Evolutionary conservation across 1,140 invertebrate species (phyloP).

Genomic region (Pachyrhynchus sulphureomaculatus): DNA sequence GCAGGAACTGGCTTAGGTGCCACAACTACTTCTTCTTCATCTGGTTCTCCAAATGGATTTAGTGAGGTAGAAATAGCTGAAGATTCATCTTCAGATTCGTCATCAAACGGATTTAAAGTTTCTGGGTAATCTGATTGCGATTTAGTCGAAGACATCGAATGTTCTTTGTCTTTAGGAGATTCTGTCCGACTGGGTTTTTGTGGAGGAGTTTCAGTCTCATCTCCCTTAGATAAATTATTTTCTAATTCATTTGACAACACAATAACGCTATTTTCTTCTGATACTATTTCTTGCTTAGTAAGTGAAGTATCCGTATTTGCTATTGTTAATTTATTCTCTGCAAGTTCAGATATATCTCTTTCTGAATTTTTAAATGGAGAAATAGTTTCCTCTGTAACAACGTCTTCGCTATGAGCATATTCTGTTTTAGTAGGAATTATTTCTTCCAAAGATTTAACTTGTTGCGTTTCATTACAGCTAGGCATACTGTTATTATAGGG

Average conservation of each 20-base stretch:
- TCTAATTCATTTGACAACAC: not conserved
- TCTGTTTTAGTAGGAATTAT: too few species aligned
- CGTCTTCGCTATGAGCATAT: too few species aligned
- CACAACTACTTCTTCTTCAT: conserved; percentile 56
- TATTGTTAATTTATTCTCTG: too few species aligned
- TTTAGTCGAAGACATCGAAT: not conserved
- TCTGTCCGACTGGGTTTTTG: not conserved
- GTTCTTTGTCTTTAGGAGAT: not conserved
- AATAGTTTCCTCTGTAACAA: too few species aligned
- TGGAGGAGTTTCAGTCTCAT: not conserved
- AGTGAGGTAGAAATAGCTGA: conserved; percentile 37
- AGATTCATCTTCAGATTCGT: conserved; percentile 50
- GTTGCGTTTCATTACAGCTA: too few species aligned
- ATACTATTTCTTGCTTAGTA: not conserved
- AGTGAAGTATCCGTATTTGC: too few species aligned
- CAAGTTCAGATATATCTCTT: too few species aligned
- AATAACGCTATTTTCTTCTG: not conserved
- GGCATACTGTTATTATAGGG: too few species aligned
- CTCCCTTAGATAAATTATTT: not conserved
- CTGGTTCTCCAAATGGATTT: conserved; percentile 66
- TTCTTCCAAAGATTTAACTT: too few species aligned
- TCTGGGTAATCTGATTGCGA: conserved; percentile 63
- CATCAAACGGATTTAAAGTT: conserved; percentile 78
- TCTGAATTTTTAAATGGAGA: too few species aligned
- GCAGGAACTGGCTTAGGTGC: conserved; percentile 8